A percentile compares a stretch with the other conserved stretches of the same genome.
These are phyloP conservation scores for Dufourea novaeangliae DNA, from an alignment of 1,140 invertebrate genomes.

Conservation along the genomic window DNA sequence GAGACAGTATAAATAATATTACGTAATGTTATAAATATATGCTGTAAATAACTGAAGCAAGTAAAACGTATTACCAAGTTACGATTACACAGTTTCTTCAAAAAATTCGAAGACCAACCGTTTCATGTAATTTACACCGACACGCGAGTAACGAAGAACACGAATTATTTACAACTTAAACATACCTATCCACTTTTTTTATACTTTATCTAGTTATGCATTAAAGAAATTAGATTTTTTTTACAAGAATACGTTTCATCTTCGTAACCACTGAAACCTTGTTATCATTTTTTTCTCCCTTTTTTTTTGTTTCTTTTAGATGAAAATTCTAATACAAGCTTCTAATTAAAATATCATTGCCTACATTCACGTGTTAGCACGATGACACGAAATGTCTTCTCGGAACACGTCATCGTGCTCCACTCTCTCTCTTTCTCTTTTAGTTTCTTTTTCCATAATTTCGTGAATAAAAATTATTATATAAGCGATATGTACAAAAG, in stretches of 20 bases:
- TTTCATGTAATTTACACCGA: slow-evolving; percentile 33
- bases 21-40: slow-evolving; percentile 54
- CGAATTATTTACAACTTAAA: slow-evolving; percentile 60
- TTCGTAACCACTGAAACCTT: slow-evolving; percentile 10
- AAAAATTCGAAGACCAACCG: slow-evolving; percentile 35
- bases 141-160: slow-evolving; percentile 39
- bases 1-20: slow-evolving; percentile 57
- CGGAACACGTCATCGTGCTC: background rate
- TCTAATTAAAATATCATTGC: slow-evolving; percentile 15
- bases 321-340: slow-evolving; percentile 41
- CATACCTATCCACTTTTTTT: slow-evolving; percentile 38
- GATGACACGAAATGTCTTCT: slow-evolving; percentile 9
- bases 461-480: slow-evolving; percentile 54
- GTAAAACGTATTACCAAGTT: slow-evolving; percentile 26
- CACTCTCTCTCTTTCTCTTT: slow-evolving; percentile 26
- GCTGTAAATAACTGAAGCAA: slow-evolving; percentile 44
- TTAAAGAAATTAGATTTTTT: slow-evolving; percentile 62
- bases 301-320: slow-evolving; percentile 31
- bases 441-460: slow-evolving; percentile 30
- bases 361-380: slow-evolving; percentile 12
- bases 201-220: slow-evolving; percentile 57
- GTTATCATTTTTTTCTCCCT: background rate
- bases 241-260: slow-evolving; percentile 61
- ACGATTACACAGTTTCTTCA: slow-evolving; percentile 24
- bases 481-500: slow-evolving; percentile 63